Percentiles rank a stretch among this genome's conserved stretches.
phyloP scores from a whole-genome alignment of 2,113 vertebrate species.

The Colius striatus region DNA sequence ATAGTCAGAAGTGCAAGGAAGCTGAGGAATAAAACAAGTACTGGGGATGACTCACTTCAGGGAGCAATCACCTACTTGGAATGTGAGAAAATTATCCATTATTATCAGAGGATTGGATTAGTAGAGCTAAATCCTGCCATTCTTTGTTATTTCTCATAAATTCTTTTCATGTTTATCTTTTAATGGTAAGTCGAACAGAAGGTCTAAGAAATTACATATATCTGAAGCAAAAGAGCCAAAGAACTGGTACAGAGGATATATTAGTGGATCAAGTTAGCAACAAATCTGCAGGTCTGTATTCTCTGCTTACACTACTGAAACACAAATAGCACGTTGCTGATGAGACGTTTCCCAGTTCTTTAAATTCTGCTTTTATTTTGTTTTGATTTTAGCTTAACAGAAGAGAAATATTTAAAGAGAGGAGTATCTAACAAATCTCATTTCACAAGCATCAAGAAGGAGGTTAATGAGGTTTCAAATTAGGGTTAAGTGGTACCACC shows the following conservation, averaged over 20 bases:
- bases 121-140: not conserved
- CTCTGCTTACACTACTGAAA: not conserved
- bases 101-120: not conserved
- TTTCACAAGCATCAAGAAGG: conserved; percentile 65
- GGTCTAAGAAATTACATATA: not conserved
- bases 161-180: not conserved
- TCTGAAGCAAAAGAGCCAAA: not conserved
- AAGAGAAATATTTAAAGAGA: conserved; percentile 48
- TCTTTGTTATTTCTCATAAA: not conserved
- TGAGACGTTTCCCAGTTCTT: conserved; percentile 38
- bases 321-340: not conserved
- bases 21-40: not conserved
- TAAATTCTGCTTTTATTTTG: conserved; percentile 49
- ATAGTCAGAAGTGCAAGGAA: not conserved
- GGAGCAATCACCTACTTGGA: not conserved
- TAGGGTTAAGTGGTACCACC: conserved; percentile 60
- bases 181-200: not conserved
- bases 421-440: conserved; percentile 51
- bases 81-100: not conserved
- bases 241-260: not conserved
- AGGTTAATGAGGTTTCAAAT: conserved; percentile 71
- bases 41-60: not conserved
- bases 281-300: not conserved
- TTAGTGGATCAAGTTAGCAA: not conserved
- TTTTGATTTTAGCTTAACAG: conserved; percentile 51